phyloP scores from a whole-genome alignment of 1,140 invertebrate species.

The Drosophila santomea region DNA sequence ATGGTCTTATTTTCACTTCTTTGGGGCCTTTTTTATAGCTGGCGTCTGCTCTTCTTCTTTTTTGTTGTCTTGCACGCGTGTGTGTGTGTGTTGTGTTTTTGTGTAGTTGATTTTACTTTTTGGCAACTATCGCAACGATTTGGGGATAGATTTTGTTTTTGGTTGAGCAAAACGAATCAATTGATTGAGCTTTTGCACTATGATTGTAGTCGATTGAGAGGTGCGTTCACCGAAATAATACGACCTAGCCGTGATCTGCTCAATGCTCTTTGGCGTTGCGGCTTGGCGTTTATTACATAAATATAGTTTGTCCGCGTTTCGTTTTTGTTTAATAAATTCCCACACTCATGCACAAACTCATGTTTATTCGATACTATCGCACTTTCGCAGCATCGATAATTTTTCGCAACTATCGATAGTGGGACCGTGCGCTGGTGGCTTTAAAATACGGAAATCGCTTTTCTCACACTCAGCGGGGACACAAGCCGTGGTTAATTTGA shows the following conservation, averaged over 20 bases:
- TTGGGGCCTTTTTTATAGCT: not conserved
- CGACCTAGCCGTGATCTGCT: not conserved
- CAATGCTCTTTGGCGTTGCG: conserved; percentile 15
- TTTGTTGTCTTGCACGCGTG: conserved; percentile 2
- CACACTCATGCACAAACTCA: conserved; percentile 8
- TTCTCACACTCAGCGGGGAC: not conserved
- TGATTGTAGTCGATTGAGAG: not conserved
- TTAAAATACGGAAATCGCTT: not conserved
- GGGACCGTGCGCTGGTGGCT: not conserved
- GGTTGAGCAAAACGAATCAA: conserved; percentile 24
- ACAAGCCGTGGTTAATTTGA: not conserved
- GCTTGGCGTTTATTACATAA: conserved; percentile 31
- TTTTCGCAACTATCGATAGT: not conserved
- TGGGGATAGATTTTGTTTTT: conserved; percentile 18
- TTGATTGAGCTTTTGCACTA: conserved; percentile 18
- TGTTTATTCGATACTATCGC: not conserved
- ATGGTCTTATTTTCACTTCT: not conserved
- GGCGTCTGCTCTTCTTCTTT: conserved; percentile 22
- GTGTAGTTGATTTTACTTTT: conserved; percentile 27
- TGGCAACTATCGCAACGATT: conserved; percentile 9
- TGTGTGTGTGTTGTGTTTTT: conserved; percentile 27
- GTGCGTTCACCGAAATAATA: conserved; percentile 2
- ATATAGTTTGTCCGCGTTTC: conserved; percentile 31
- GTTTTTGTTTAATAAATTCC: conserved; percentile 37
- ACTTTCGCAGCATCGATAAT: not conserved